Evolutionary conservation across 2,888 invertebrate genomes (phyloP), one percentile per base, ranked within the genome.

Genomic region (Harpagoxenus sublaevis): DNA sequence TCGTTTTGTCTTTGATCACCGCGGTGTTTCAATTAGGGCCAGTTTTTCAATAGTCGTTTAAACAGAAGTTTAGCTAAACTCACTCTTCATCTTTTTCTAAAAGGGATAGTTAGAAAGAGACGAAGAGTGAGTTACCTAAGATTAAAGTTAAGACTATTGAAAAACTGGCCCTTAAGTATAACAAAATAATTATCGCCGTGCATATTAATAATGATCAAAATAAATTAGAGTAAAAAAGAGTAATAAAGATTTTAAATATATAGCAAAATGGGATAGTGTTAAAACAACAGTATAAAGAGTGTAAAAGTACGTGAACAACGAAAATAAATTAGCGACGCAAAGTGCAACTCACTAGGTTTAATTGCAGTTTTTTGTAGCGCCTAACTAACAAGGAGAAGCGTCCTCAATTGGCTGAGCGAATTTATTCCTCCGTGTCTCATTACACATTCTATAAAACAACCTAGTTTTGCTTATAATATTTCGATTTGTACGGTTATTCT

Each of bases 351-450:
- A 35, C 28, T n/a, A 5, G 42, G 23, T 31, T 78, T 68, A 68
- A 78, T 78, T 70, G n/a, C 55, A 45, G 12, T 70, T 78, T 78
- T 55, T 55, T 9, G n/a, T 68, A 68, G 42, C 31, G 42, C n/a
- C 15, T 45, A 68, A 66, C 42, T 42, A 51, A 42, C 65, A 77
- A 28, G 15, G 8, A 66, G 8, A 66, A 28, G 65, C 15, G 15
- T 45, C 15, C 28, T 45, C 28, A 28, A 15, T 42, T 65, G 42
- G 23, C 28, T 66, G 65, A 45, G 65, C 15, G 45, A 66, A 45
- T 31, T 70, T 35, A 78, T 70, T 45, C 35, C 15, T 70, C 45
- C 45, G 31, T 45, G 70, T 78, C 31, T 78, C 78, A 78, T 78
- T 78, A 70, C 55, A 57, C 57, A 70, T 68, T 78, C 70, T 31